Percentiles rank a stretch among this genome's conserved stretches.
These are phyloP conservation scores for Maniola hyperantus DNA, from an alignment of 2,888 invertebrate genomes.

Conservation along the genomic window DNA sequence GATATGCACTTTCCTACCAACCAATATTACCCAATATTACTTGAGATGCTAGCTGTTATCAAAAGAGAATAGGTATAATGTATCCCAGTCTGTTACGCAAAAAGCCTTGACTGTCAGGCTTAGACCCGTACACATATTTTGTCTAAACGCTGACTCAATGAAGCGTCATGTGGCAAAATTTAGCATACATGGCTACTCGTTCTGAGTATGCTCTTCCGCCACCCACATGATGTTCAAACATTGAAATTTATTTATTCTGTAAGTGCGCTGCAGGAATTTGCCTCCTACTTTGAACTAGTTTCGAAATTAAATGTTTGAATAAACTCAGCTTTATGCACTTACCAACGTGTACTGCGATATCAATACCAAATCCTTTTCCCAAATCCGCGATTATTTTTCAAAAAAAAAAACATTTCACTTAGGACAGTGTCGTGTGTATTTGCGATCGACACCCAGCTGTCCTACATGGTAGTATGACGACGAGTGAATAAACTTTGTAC, in stretches of 20 bases:
- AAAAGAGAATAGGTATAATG: too few relatives aligned
- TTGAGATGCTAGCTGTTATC: too few relatives aligned
- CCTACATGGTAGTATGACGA: too few relatives aligned
- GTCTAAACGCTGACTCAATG: conserved; percentile 60
- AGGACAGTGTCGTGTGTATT: too few relatives aligned
- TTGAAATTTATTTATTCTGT: conserved; percentile 23
- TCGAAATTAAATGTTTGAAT: conserved; percentile 12
- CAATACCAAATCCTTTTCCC: too few relatives aligned
- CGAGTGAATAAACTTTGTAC: neutral
- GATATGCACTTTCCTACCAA: too few relatives aligned
- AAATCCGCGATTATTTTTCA: too few relatives aligned
- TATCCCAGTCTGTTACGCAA: neutral
- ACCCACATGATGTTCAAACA: conserved; percentile 50
- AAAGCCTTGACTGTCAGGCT: neutral
- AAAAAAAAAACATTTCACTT: too few relatives aligned
- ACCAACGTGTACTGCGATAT: too few relatives aligned
- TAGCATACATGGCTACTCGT: conserved; percentile 54
- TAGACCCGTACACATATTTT: conserved; percentile 46
- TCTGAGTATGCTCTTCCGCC: conserved; percentile 61
- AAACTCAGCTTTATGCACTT: too few relatives aligned
- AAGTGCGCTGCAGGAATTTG: conserved; percentile 9
- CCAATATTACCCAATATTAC: too few relatives aligned
- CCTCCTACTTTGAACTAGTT: neutral
- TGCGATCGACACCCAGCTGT: too few relatives aligned
- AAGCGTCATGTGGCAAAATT: conserved; percentile 59